These are phyloP conservation scores for Leuciscus waleckii DNA, from an alignment of 2,797 vertebrate genomes.

Conservation along the genomic window DNA sequence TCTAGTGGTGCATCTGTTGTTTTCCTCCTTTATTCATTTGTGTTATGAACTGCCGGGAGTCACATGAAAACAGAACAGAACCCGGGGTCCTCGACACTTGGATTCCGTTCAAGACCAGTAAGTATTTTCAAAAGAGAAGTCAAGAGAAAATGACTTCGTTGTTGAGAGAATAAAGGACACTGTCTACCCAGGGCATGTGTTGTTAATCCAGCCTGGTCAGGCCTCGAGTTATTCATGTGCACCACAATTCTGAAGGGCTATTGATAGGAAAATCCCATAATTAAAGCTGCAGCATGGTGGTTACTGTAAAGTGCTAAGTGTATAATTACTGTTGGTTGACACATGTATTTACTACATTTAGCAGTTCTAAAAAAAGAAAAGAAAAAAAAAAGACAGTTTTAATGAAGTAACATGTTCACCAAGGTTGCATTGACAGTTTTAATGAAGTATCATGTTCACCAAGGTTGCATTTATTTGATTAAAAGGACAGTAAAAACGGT, in stretches of 20 bases:
- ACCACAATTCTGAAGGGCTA: constrained; percentile 31
- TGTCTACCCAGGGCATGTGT: constrained; percentile 23
- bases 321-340: constrained; percentile 36
- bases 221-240: constrained; percentile 37
- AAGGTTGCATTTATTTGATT: background rate
- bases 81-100: constrained; percentile 32
- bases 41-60: constrained; percentile 47
- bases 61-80: constrained; percentile 41
- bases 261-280: constrained; percentile 60
- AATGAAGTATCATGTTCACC: too few relatives aligned
- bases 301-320: constrained; percentile 23
- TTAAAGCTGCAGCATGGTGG: constrained; percentile 39
- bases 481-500: background rate
- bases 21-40: constrained; percentile 14
- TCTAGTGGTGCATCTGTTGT: constrained; percentile 31
- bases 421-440: background rate
- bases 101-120: constrained; percentile 41
- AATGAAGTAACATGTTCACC: too few relatives aligned
- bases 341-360: constrained; percentile 12
- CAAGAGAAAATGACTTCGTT: constrained; percentile 26
- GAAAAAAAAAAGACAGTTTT: background rate
- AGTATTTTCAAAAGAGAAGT: constrained; percentile 43
- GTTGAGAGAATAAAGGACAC: constrained; percentile 34
- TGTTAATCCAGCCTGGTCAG: constrained; percentile 51
- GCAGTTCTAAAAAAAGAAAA: background rate